These are phyloP conservation scores for Drosophila yooni DNA, from an alignment of 2,888 invertebrate genomes.

Conservation along the genomic window DNA sequence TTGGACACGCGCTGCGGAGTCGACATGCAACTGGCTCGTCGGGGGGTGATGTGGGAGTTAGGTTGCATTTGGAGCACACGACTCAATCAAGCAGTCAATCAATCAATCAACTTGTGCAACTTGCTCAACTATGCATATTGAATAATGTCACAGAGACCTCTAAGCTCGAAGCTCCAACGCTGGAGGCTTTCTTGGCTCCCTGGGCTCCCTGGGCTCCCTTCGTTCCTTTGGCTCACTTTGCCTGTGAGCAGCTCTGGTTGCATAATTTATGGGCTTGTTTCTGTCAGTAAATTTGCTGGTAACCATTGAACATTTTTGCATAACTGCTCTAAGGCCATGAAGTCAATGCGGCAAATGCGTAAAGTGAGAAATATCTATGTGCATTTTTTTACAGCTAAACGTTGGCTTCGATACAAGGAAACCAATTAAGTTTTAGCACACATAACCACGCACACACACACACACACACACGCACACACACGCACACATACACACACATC, in stretches of 20 bases:
- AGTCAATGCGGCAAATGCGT: constrained; percentile 38
- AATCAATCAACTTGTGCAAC: constrained; percentile 74
- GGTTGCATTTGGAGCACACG: constrained; percentile 15
- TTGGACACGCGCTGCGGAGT: constrained; percentile 59
- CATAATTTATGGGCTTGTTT: constrained; percentile 65
- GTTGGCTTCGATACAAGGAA: constrained; percentile 41
- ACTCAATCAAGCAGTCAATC: constrained; percentile 70
- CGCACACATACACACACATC: constrained; percentile 1
- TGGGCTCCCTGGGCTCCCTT: neutral
- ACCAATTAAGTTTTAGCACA: constrained; percentile 72
- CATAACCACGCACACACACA: constrained; percentile 15
- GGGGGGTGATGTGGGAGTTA: neutral
- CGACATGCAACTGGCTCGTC: constrained; percentile 25
- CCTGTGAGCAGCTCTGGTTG: constrained; percentile 29
- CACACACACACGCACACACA: neutral
- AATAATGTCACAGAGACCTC: constrained; percentile 59
- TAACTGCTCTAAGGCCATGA: constrained; percentile 18
- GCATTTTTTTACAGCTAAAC: constrained; percentile 21
- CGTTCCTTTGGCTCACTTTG: constrained; percentile 1
- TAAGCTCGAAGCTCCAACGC: constrained; percentile 5
- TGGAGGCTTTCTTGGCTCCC: neutral
- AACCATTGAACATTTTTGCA: constrained; percentile 25
- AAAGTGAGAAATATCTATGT: constrained; percentile 42
- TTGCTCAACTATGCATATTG: constrained; percentile 71
- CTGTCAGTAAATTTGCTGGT: constrained; percentile 41